phyloP scores from a whole-genome alignment of 2,797 vertebrate genomes.

The Bradypodion pumilum region DNA sequence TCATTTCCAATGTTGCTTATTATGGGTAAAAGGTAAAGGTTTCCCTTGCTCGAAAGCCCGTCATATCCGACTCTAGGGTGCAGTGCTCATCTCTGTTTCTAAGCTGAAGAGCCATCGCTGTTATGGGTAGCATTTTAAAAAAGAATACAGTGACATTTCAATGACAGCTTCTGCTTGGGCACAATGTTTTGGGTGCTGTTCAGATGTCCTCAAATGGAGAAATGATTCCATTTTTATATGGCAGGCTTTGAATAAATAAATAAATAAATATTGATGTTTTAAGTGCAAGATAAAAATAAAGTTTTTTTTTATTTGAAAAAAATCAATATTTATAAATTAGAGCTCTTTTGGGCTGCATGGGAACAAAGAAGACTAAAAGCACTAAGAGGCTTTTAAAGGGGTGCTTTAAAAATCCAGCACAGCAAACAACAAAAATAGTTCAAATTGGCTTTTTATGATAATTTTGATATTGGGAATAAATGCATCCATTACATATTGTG shows the following conservation, averaged over 20 bases:
- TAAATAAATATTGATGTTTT: no score
- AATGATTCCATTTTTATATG: conserved; percentile 34
- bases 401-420: conserved; percentile 37
- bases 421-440: conserved; percentile 47
- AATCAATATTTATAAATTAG: conserved; percentile 62
- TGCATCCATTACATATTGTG: conserved; percentile 8
- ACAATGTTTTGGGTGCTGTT: conserved; percentile 9
- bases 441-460: conserved; percentile 41
- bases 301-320: conserved; percentile 38
- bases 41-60: no score
- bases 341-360: conserved; percentile 29
- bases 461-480: conserved; percentile 39
- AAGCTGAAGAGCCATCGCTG: no score
- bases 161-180: conserved; percentile 5
- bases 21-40: no score
- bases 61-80: no score
- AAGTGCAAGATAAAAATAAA: conserved; percentile 24
- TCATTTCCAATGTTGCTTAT: conserved; percentile 7
- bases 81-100: no score
- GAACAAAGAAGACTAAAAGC: conserved; percentile 15
- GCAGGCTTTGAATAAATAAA: conserved; percentile 52
- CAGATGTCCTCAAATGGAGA: conserved; percentile 28
- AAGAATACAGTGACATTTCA: background rate
- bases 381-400: conserved; percentile 31
- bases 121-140: background rate